Percentiles rank a stretch among this genome's conserved stretches.
These are phyloP conservation scores for Papilio dardanus DNA, from an alignment of 1,140 invertebrate genomes.

Conservation along the genomic window DNA sequence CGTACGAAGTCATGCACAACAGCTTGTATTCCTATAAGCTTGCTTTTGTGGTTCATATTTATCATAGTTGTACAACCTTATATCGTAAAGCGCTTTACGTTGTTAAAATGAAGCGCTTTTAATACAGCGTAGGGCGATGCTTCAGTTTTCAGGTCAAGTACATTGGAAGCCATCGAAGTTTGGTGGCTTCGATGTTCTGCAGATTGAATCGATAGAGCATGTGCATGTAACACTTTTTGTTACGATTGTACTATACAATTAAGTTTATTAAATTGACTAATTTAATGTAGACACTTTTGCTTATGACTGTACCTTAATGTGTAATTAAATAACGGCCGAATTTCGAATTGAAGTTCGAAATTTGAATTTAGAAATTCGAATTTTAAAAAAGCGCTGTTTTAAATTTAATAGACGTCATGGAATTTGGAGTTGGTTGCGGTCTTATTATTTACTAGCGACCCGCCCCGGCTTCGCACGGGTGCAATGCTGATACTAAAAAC, in stretches of 20 bases:
- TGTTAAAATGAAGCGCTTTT: conserved; percentile 13
- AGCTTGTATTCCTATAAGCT: no score
- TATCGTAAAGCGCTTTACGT: neutral
- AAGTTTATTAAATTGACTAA: neutral
- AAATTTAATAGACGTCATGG: no score
- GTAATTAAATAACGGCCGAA: no score
- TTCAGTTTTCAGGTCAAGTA: conserved; percentile 45
- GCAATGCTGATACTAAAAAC: no score
- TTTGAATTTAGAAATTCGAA: no score
- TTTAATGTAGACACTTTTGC: neutral
- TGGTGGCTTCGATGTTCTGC: conserved; percentile 16
- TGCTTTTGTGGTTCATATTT: neutral
- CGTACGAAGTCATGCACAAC: no score
- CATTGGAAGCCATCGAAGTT: conserved; percentile 26
- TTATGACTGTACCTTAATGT: neutral
- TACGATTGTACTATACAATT: neutral
- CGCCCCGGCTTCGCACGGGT: no score
- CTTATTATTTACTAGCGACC: no score
- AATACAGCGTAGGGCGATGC: conserved; percentile 14
- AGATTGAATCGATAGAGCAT: conserved; percentile 48
- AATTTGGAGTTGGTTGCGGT: no score
- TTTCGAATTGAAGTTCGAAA: no score
- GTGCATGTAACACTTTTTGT: conserved; percentile 11
- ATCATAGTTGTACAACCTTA: neutral
- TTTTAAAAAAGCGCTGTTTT: no score